Evolutionary conservation across 2,797 vertebrate species (phyloP).

Genomic region (Mallotus villosus): DNA sequence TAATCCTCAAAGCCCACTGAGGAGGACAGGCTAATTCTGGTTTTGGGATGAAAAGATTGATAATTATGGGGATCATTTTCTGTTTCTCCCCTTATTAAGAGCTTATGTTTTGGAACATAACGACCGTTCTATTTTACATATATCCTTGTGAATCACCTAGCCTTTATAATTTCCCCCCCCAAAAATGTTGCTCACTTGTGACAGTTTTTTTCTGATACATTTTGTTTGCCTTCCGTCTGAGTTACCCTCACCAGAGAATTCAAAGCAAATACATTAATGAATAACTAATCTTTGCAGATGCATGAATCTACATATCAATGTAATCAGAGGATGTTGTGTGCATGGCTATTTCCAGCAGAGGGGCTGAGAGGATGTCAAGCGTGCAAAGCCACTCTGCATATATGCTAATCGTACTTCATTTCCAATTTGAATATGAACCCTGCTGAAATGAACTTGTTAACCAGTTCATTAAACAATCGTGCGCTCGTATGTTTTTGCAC

Average conservation of each 20-base stretch:
- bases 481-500: neutral
- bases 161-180: neutral
- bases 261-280: conserved; percentile 75
- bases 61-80: conserved; percentile 45
- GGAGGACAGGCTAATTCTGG: conserved; percentile 52
- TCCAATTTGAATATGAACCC: conserved; percentile 61
- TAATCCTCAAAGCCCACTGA: conserved; percentile 62
- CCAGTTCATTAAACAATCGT: conserved; percentile 32
- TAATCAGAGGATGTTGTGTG: conserved; percentile 75
- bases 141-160: conserved; percentile 49
- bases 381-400: conserved; percentile 72
- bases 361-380: conserved; percentile 75
- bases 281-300: conserved; percentile 74
- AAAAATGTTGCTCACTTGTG: conserved; percentile 32
- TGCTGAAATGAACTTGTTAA: conserved; percentile 59
- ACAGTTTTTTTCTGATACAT: conserved; percentile 52
- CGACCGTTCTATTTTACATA: conserved; percentile 37
- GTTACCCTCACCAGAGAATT: conserved; percentile 64
- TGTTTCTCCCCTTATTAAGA: conserved; percentile 31
- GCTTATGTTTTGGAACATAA: conserved; percentile 26
- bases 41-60: conserved; percentile 62
- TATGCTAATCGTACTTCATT: conserved; percentile 69
- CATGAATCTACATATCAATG: conserved; percentile 79
- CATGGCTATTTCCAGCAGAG: conserved; percentile 72
- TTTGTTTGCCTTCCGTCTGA: conserved; percentile 61